Evolutionary conservation across 2,888 invertebrate species (phyloP), one percentile per base, ranked within the genome.

Genomic region (Lamellibrachia satsuma): DNA sequence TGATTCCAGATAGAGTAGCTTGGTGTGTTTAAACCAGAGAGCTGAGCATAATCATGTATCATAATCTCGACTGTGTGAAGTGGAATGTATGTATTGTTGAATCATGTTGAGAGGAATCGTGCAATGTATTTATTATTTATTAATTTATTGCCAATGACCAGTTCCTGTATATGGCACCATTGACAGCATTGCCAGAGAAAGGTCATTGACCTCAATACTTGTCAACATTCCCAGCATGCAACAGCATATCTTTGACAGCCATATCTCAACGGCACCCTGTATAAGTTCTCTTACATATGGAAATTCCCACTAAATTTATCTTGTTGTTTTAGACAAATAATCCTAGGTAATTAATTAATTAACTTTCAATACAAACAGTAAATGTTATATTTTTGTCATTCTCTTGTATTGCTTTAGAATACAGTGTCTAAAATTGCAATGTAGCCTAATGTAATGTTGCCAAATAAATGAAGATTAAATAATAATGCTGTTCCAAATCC

Each of bases 91-190:
- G 2, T 75, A 75, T 75, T 6, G n/a, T 75, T 75, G 39, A 39
- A 39, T 39, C 39, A 39, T 39, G 22, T 75, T 75, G 15, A 75
- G 75, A n/a, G 75, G 75, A 15, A 75, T 75, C 75, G 75, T 75
- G 75, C 75, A 75, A 75, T 75, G 75, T 75, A 75, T 75, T 75
- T 75, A 75, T 75, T 22, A 75, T 75, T 75, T 75, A 75, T 75
- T 75, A n/a, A 15, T 75, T 75, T 22, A 75, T 11, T 22, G 75
- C 75, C 75, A 22, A 22, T 75, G 75, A 75, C 75, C 75, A 75
- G 75, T 11, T 75, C 75, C n/a, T 75, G 75, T 22, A 75, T 15
- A 75, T 75, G 75, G 75, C 75, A 2, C 75, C 75, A 75, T n/a
- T 75, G 75, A 75, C 15, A 75, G 15, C 75, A 75, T 22, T 75